phyloP scores from a whole-genome alignment of 2,797 vertebrate genomes.

The Lates japonicus region DNA sequence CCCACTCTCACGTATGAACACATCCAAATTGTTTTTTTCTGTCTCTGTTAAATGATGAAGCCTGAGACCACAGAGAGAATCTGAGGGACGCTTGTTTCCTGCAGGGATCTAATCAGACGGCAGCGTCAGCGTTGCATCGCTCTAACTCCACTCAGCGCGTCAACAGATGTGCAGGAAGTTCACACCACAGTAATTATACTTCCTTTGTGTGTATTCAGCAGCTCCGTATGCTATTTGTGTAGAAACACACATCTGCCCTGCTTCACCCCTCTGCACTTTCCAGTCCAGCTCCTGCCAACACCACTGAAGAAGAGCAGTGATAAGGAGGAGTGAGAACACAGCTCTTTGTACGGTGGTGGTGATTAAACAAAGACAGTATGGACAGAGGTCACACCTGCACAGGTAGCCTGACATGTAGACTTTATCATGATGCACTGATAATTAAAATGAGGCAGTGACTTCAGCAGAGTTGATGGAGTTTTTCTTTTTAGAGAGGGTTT shows the following conservation, averaged over 20 bases:
- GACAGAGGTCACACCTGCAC: conserved; percentile 75
- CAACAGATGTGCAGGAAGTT: conserved; percentile 73
- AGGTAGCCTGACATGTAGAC: conserved; percentile 62
- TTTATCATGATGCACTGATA: conserved; percentile 82
- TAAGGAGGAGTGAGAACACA: conserved; percentile 31
- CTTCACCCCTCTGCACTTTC: conserved; percentile 37
- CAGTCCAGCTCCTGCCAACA: conserved; percentile 46
- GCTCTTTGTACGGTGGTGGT: conserved; percentile 55
- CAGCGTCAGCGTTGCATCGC: conserved; percentile 48
- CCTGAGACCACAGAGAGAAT: conserved; percentile 49
- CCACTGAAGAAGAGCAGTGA: conserved; percentile 38
- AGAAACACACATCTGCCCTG: conserved; percentile 45
- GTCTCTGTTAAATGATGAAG: conserved; percentile 37
- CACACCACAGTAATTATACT: conserved; percentile 64
- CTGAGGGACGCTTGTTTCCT: conserved; percentile 50
- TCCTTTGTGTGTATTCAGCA: conserved; percentile 63
- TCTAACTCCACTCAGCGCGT: conserved; percentile 52
- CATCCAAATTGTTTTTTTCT: neutral
- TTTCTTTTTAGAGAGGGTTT: conserved; percentile 15
- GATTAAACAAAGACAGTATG: conserved; percentile 73
- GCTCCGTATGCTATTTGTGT: conserved; percentile 65
- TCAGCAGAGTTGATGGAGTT: conserved; percentile 74
- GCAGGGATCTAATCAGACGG: conserved; percentile 71
- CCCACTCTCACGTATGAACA: conserved; percentile 6
- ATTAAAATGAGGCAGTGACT: conserved; percentile 79